Evolutionary conservation across 1,140 invertebrate genomes (phyloP).

Genomic region (Pseudomyrmex concolor): DNA sequence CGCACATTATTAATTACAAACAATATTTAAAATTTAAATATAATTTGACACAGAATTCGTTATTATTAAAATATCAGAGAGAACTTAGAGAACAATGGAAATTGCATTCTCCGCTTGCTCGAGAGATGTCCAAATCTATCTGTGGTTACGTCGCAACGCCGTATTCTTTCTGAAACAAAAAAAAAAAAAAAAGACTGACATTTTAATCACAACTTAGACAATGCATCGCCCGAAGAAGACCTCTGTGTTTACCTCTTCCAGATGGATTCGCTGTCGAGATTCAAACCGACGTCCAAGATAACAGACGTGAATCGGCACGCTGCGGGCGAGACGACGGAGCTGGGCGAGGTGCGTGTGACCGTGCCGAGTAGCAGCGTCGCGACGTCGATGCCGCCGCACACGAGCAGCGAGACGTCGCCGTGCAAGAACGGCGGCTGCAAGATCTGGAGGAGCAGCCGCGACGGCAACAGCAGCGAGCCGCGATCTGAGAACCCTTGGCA

Average conservation of each 20-base stretch:
- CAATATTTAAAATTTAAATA: neutral
- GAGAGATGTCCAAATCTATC: too few species aligned
- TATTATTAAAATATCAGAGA: too few species aligned
- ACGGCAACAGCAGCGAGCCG: constrained; percentile 17
- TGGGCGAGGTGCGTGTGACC: constrained; percentile 71
- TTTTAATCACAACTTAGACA: too few species aligned
- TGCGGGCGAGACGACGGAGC: constrained; percentile 70
- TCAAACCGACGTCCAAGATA: constrained; percentile 59
- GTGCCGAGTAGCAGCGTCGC: constrained; percentile 49
- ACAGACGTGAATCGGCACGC: constrained; percentile 1
- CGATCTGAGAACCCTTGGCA: constrained; percentile 84
- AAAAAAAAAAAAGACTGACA: neutral
- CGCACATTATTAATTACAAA: neutral
- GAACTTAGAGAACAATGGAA: too few species aligned
- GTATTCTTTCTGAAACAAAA: neutral
- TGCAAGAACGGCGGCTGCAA: constrained; percentile 74
- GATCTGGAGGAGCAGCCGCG: neutral
- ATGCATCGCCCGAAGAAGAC: too few species aligned
- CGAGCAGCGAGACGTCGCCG: constrained; percentile 25
- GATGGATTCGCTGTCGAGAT: constrained; percentile 74
- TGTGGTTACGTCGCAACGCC: too few species aligned
- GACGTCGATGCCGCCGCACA: constrained; percentile 43
- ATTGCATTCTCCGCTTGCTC: too few species aligned
- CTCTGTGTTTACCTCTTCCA: constrained; percentile 56
- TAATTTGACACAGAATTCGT: too few species aligned